A percentile compares a stretch with the other conserved stretches of the same genome.
Conservation (phyloP, 2,797 vertebrate species). For the Perodicticus potto region DNA sequence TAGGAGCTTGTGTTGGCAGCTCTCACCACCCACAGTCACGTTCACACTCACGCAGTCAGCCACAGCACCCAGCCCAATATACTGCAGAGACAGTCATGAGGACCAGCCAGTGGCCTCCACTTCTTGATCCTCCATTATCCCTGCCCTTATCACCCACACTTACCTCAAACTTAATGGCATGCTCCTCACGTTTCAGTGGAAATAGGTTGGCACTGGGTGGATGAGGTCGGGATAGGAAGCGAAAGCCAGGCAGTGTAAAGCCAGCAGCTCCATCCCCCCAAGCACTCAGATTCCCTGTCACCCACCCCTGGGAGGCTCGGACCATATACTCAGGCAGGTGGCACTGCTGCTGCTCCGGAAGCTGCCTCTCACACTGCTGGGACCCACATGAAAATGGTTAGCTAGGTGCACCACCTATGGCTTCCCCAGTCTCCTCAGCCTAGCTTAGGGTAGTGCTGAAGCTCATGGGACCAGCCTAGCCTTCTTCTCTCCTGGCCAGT, state of each 20-base stretch:
- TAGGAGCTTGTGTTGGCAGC: constrained; percentile 93
- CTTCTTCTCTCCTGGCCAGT: neutral
- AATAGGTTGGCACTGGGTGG: constrained; percentile 84
- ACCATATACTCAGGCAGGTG: constrained; percentile 89
- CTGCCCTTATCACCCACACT: neutral
- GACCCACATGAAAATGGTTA: neutral
- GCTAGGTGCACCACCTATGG: neutral
- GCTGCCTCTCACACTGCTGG: constrained; percentile 88
- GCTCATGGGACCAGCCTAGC: neutral
- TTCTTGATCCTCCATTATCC: neutral
- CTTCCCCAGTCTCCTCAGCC: neutral
- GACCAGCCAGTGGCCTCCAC: neutral
- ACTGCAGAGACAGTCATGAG: constrained; percentile 87
- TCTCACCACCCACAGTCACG: constrained; percentile 91
- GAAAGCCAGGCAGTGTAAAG: constrained; percentile 89
- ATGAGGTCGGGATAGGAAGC: constrained; percentile 90
- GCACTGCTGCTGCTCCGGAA: constrained; percentile 89
- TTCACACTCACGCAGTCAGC: constrained; percentile 93
- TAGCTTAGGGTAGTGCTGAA: neutral
- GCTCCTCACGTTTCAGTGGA: constrained; percentile 90
- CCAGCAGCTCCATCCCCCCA: constrained; percentile 90
- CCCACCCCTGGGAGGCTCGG: constrained; percentile 85
- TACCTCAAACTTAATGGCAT: constrained; percentile 93
- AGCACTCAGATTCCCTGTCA: constrained; percentile 90
- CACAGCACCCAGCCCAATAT: constrained; percentile 91